Evolutionary conservation across 2,888 invertebrate genomes (phyloP), one percentile per base, ranked within the genome.

Genomic region (Drosophila paranaensis): DNA sequence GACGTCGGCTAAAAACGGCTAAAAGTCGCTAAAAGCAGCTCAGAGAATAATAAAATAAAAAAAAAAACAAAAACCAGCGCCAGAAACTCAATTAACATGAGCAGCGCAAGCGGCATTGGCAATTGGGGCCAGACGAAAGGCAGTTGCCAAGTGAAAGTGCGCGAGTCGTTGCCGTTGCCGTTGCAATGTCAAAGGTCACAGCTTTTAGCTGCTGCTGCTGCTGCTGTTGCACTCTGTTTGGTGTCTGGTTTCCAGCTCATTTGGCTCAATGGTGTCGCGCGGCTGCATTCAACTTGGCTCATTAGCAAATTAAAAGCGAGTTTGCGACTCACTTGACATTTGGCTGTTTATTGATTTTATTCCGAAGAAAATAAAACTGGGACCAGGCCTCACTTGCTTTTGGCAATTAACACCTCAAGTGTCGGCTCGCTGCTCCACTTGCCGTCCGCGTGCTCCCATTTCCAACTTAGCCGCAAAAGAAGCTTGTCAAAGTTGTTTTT

Each of bases 161-260:
- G 74, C 83, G 51, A 14, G 56, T 61, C 55, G 60, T 46, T 67
- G 86, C 74, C 55, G 63, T 43, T 60, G 56, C 50, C 53, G 60
- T 46, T 67, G 86, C 74, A 73, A 66, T 75, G 88, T 84, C 88
- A 84, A 81, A 88, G 84, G 80, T 89, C 89, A 80, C 45, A 56
- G 35, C 45, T 58, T 61, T 50, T 16, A 50, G 33, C 33, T 33
- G 16, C 27, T 57, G 60, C 51, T 20, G 50, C 9, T 45, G 57
- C 13, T 27, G 33, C 27, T 35, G 55, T n/a, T 60, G 60, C 39
- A 53, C 51, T 20, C 33, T 9, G n/a, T 25, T 20, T 20, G 37
- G 51, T 35, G 14, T 53, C 53, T n/a, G 39, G 25, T 39, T 53
- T 39, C 53, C 53, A 39, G 53, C 53, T 53, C 53, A 53, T 81